phyloP scores from a whole-genome alignment of 1,140 invertebrate species.

The Drosophila ambigua region DNA sequence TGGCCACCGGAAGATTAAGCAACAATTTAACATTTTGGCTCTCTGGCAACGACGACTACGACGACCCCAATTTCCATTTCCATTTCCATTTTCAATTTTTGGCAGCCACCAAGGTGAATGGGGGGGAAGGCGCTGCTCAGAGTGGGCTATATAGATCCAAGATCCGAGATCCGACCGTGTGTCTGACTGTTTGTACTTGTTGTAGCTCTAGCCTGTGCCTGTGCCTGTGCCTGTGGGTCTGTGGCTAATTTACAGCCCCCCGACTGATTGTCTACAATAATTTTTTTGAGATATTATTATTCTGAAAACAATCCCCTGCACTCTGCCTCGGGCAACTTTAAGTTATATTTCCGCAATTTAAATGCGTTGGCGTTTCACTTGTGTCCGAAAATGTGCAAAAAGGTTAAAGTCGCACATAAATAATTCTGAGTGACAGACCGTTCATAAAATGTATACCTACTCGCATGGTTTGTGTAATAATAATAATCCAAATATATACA shows the following conservation, averaged over 20 bases:
- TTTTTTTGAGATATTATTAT: conserved; percentile 71
- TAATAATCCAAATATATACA: conserved; percentile 28
- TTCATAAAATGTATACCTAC: conserved; percentile 43
- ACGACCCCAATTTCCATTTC: conserved; percentile 70
- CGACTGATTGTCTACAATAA: conserved; percentile 70
- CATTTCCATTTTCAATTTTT: conserved; percentile 58
- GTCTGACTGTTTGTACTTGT: conserved; percentile 45
- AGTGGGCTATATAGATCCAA: conserved; percentile 15
- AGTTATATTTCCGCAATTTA: conserved; percentile 71
- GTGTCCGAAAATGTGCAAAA: conserved; percentile 33
- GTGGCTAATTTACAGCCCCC: conserved; percentile 59
- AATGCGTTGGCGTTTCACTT: conserved; percentile 31
- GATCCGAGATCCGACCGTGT: conserved; percentile 28
- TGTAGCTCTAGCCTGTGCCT: not conserved
- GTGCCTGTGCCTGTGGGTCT: too few relatives aligned
- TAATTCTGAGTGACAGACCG: conserved; percentile 63
- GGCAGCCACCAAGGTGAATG: conserved; percentile 67
- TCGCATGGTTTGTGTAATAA: conserved; percentile 43
- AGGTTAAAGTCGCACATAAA: conserved; percentile 41
- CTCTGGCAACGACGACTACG: conserved; percentile 35
- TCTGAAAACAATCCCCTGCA: conserved; percentile 57
- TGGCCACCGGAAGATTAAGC: conserved; percentile 71
- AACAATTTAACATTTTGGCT: conserved; percentile 67
- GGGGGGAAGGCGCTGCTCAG: conserved; percentile 13
- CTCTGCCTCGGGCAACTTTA: conserved; percentile 58